Evolutionary conservation across 2,113 vertebrate species (phyloP).

Genomic region (Phoenicopterus ruber): DNA sequence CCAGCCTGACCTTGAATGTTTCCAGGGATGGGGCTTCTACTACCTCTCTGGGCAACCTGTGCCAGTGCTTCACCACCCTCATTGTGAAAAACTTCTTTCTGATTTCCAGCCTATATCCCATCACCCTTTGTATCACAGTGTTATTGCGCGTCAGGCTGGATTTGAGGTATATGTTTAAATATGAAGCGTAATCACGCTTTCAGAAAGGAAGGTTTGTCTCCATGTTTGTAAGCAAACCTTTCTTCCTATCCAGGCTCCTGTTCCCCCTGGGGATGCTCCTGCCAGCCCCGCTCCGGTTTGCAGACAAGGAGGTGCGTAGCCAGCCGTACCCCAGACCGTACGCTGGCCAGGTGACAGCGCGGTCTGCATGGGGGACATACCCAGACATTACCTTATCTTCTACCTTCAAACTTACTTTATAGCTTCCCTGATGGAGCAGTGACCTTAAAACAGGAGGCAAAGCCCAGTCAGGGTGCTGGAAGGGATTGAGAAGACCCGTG

Average conservation of each 20-base stretch:
- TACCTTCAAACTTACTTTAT: neutral
- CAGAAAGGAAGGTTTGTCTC: neutral
- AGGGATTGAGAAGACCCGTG: neutral
- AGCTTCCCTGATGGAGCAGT: neutral
- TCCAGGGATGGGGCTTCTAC: too few relatives aligned
- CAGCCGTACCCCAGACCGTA: neutral
- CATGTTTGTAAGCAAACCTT: neutral
- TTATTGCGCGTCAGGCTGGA: neutral
- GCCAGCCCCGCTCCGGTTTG: neutral
- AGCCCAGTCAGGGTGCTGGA: neutral
- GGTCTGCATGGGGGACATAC: fast-evolving
- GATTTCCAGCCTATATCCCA: too few relatives aligned
- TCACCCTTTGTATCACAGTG: neutral
- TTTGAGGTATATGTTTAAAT: neutral
- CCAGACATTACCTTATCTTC: neutral
- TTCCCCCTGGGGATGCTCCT: neutral
- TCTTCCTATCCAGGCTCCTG: neutral
- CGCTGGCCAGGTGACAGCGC: fast-evolving
- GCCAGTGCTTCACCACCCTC: too few relatives aligned
- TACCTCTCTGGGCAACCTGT: too few relatives aligned
- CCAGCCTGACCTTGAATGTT: too few relatives aligned
- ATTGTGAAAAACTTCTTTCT: too few relatives aligned
- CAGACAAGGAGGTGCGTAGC: fast-evolving
- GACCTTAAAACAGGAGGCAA: neutral
- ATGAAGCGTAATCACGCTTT: neutral